A percentile compares a stretch with the other conserved stretches of the same genome.
These are phyloP conservation scores for Agrenia bidenticulata DNA, from an alignment of 2,888 invertebrate genomes.

Conservation along the genomic window DNA sequence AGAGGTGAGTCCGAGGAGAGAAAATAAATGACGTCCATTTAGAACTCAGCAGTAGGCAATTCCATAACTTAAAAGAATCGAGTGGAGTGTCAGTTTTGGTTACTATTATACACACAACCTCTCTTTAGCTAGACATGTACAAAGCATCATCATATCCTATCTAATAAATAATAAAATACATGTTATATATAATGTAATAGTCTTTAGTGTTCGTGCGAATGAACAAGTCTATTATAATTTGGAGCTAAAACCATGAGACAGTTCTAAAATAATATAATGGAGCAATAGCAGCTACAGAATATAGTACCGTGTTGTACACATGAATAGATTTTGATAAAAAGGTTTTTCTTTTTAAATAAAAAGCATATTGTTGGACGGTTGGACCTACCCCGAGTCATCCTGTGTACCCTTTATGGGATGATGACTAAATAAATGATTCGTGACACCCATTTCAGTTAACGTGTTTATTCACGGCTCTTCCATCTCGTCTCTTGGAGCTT, in stretches of 20 bases:
- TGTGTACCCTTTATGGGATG: slow-evolving; percentile 33
- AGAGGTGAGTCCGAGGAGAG: slow-evolving; percentile 17
- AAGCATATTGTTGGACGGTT: slow-evolving; percentile 11
- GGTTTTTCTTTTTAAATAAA: background rate
- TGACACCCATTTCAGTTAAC: slow-evolving; percentile 48
- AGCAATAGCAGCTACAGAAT: too few species aligned
- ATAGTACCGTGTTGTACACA: background rate
- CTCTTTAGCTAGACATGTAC: too few species aligned
- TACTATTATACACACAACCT: slow-evolving; percentile 10
- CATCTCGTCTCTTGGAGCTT: slow-evolving; percentile 18
- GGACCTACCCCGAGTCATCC: background rate
- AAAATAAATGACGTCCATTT: slow-evolving; percentile 21
- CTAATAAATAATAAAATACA: too few species aligned
- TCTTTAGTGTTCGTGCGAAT: too few species aligned
- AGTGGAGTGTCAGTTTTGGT: slow-evolving; percentile 20
- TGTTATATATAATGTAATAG: too few species aligned
- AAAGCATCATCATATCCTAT: too few species aligned
- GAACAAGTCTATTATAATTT: too few species aligned
- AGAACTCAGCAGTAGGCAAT: slow-evolving; percentile 19
- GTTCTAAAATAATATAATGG: too few species aligned
- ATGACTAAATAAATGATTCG: slow-evolving; percentile 46
- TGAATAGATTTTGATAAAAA: background rate
- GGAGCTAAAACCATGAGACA: too few species aligned
- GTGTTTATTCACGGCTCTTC: slow-evolving; percentile 48
- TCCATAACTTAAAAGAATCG: slow-evolving; percentile 23